Conservation (phyloP, 2,797 vertebrate species). For the Sparidentex hasta region DNA sequence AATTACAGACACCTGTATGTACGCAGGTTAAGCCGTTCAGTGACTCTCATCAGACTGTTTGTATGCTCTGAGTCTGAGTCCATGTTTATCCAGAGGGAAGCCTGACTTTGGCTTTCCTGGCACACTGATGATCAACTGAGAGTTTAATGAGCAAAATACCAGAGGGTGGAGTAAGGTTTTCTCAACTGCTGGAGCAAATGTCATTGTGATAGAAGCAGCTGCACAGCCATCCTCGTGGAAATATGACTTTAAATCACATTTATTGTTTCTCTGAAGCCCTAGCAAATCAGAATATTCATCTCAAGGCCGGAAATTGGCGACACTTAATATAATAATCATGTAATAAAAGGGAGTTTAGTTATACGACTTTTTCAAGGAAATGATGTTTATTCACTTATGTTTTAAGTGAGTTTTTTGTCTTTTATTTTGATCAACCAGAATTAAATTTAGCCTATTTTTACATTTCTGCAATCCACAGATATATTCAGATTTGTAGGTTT, state of each 20-base stretch:
- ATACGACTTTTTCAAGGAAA: too few relatives aligned
- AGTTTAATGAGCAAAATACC: conserved; percentile 6
- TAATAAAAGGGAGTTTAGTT: not conserved
- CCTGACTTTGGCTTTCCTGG: not conserved
- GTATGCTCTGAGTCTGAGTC: not conserved
- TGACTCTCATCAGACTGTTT: not conserved
- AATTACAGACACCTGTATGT: conserved; percentile 12
- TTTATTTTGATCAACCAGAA: too few relatives aligned
- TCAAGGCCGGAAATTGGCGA: not conserved
- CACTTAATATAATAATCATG: not conserved
- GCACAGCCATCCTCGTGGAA: not conserved
- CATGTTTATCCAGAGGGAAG: not conserved
- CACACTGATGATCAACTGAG: not conserved
- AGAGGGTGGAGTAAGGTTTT: not conserved
- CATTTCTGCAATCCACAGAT: too few relatives aligned
- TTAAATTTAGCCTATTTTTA: too few relatives aligned
- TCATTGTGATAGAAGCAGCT: not conserved
- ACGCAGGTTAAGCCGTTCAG: not conserved
- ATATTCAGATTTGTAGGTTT: too few relatives aligned
- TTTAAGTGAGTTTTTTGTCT: too few relatives aligned
- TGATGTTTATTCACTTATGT: too few relatives aligned
- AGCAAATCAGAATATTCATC: not conserved
- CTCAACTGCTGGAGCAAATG: not conserved
- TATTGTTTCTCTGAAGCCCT: not conserved
- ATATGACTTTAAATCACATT: not conserved